Evolutionary conservation across 2,113 vertebrate genomes (phyloP).

Genomic region (Ictalurus punctatus): DNA sequence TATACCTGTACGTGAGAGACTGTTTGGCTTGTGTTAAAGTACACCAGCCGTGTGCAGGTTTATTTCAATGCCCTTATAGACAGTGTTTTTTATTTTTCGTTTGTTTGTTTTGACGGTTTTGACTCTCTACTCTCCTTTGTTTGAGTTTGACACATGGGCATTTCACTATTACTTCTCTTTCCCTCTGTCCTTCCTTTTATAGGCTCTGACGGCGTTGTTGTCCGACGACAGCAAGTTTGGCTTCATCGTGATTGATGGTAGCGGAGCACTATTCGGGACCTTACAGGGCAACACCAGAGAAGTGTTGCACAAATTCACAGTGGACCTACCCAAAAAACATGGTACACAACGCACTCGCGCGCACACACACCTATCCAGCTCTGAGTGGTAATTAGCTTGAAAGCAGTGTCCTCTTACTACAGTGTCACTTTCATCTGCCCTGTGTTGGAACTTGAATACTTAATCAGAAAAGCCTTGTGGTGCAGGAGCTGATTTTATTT

Average conservation of each 20-base stretch:
- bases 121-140: not conserved
- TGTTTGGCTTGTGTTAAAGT: not conserved
- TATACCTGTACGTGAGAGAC: not conserved
- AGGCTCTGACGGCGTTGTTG: constrained; percentile 96
- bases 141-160: not conserved
- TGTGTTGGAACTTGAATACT: not conserved
- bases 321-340: constrained; percentile 99
- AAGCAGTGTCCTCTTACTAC: not conserved
- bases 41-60: not conserved
- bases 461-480: not conserved
- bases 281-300: constrained; percentile 99
- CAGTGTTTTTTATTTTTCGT: no score
- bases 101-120: not conserved
- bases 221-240: constrained; percentile 99
- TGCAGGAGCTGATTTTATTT: not conserved
- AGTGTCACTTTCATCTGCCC: not conserved
- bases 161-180: not conserved
- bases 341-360: constrained; percentile 69
- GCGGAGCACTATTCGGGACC: constrained; percentile 96
- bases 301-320: constrained; percentile 99
- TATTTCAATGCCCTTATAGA: not conserved
- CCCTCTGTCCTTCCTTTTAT: constrained; percentile 5
- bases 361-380: not conserved
- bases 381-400: not conserved
- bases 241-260: constrained; percentile 98